Conservation (phyloP, 2,888 invertebrate species). For the Erannis defoliaria region DNA sequence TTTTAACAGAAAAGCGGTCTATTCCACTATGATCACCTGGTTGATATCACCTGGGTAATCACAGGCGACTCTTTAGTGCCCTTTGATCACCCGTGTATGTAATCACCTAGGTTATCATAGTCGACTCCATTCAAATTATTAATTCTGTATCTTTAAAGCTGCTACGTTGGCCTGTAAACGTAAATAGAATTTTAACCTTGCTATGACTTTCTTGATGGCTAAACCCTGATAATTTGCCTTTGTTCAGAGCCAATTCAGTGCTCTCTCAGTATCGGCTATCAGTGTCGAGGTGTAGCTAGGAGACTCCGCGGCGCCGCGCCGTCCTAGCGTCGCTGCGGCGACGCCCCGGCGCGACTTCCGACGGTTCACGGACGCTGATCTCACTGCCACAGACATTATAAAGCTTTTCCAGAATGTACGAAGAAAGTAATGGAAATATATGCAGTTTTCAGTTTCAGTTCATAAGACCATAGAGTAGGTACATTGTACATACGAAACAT, state of each 20-base stretch:
- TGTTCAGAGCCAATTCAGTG: constrained; percentile 3
- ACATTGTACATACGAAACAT: too few species aligned
- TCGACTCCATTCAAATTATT: too few species aligned
- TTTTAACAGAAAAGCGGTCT: too few species aligned
- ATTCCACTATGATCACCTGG: too few species aligned
- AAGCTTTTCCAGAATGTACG: background rate
- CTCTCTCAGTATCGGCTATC: background rate
- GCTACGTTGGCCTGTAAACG: background rate
- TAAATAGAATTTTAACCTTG: too few species aligned
- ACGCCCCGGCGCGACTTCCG: constrained; percentile 28
- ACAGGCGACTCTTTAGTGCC: too few species aligned
- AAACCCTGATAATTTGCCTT: background rate
- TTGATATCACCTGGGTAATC: too few species aligned
- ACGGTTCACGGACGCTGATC: constrained; percentile 25
- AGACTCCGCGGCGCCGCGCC: constrained; percentile 16
- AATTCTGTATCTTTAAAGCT: too few species aligned
- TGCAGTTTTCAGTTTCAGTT: background rate
- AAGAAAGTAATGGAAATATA: background rate
- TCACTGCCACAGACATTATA: constrained; percentile 4
- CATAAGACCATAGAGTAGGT: too few species aligned
- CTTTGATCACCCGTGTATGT: too few species aligned
- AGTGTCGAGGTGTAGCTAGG: constrained; percentile 3
- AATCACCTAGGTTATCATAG: too few species aligned
- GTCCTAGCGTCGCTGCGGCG: constrained; percentile 22
- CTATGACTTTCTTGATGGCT: background rate